A percentile compares a stretch with the other conserved stretches of the same genome.
Conservation (phyloP, 2,888 invertebrate species). For the Polydrusus pterygomalis region DNA sequence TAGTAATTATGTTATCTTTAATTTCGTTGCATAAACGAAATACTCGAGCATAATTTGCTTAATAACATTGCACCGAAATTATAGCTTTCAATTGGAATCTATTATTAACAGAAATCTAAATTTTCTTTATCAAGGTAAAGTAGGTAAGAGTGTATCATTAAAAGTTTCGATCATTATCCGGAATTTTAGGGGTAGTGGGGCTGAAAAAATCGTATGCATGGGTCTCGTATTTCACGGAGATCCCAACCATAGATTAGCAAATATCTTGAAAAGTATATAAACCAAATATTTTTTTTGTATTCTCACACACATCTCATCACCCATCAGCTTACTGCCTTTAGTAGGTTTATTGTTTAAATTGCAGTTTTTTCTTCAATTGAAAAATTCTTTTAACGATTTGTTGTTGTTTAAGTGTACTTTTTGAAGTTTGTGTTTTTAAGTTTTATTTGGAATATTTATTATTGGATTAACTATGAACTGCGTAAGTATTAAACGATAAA, state of each 20-base stretch:
- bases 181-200: slow-evolving; percentile 40
- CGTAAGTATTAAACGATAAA: slow-evolving; percentile 28
- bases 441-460: slow-evolving; percentile 9
- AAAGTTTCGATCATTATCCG: slow-evolving; percentile 46
- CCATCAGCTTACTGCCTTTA: slow-evolving; percentile 31
- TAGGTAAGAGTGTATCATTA: slow-evolving; percentile 36
- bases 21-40: too few species aligned
- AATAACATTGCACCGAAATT: too few species aligned
- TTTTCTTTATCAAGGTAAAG: slow-evolving; percentile 26
- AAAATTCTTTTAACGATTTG: slow-evolving; percentile 12
- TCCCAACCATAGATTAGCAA: slow-evolving; percentile 71
- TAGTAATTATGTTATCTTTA: too few species aligned
- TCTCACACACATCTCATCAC: slow-evolving; percentile 52
- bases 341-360: slow-evolving; percentile 17
- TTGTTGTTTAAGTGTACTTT: background rate
- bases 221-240: slow-evolving; percentile 68
- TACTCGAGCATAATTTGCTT: too few species aligned
- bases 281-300: slow-evolving; percentile 67
- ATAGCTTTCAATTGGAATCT: slow-evolving; percentile 9
- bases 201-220: slow-evolving; percentile 60
- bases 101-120: slow-evolving; percentile 5
- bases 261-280: slow-evolving; percentile 68
- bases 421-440: background rate
- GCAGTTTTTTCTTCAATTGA: slow-evolving; percentile 22
- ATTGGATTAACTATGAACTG: slow-evolving; percentile 34